phyloP scores from a whole-genome alignment of 2,888 invertebrate species.

The Folsomia candida region DNA sequence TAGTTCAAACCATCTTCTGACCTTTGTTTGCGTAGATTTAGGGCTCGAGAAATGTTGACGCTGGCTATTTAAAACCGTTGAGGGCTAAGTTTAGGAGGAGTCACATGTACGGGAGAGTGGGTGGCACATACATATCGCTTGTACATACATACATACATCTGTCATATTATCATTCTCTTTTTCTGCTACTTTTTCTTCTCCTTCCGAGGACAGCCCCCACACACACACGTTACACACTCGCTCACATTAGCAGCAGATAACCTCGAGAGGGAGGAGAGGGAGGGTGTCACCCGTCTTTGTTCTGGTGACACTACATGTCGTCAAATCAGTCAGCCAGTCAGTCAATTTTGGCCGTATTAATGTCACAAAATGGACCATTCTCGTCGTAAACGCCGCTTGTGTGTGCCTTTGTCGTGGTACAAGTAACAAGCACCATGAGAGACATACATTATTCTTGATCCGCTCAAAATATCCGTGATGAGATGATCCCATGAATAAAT shows the following conservation, averaged over 20 bases:
- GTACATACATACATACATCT: too few relatives aligned
- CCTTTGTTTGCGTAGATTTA: slow-evolving; percentile 6
- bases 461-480: slow-evolving; percentile 20
- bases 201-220: neutral
- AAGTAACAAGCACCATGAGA: too few relatives aligned
- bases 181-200: slow-evolving; percentile 2
- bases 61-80: slow-evolving; percentile 5
- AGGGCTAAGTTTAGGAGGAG: neutral
- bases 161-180: neutral
- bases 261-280: neutral
- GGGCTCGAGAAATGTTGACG: neutral
- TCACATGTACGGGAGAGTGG: neutral
- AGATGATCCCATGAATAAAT: neutral
- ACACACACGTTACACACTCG: too few relatives aligned
- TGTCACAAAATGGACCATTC: too few relatives aligned
- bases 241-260: neutral
- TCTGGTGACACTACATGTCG: neutral
- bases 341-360: too few relatives aligned
- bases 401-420: too few relatives aligned
- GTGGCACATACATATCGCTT: neutral
- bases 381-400: too few relatives aligned
- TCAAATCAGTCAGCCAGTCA: neutral
- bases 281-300: neutral
- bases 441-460: too few relatives aligned
- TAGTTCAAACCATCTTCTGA: too few relatives aligned